Evolutionary conservation across 2,797 vertebrate species (phyloP).

Genomic region (Microctenopoma lineatum): DNA sequence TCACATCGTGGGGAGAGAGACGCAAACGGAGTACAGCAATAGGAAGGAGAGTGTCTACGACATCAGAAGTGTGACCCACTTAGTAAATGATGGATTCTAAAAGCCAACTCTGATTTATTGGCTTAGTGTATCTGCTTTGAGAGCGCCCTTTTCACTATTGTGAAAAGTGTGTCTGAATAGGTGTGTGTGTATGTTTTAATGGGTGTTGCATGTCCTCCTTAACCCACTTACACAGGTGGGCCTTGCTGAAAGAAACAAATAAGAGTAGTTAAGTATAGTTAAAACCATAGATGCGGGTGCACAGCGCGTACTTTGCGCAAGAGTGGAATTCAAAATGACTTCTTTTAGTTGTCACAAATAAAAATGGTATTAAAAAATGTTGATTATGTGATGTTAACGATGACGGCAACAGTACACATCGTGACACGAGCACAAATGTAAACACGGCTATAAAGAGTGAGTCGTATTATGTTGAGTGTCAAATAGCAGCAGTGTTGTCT

Average conservation of each 20-base stretch:
- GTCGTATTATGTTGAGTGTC: conserved; percentile 14
- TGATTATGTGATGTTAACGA: background rate
- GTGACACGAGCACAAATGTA: background rate
- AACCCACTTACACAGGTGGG: conserved; percentile 75
- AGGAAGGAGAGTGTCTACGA: conserved; percentile 51
- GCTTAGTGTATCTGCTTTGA: conserved; percentile 76
- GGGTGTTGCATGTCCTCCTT: conserved; percentile 60
- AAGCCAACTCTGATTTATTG: conserved; percentile 83
- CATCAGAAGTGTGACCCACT: conserved; percentile 84
- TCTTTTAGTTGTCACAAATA: background rate
- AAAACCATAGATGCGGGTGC: conserved; percentile 34
- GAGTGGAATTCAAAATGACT: background rate
- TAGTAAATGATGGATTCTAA: conserved; percentile 81
- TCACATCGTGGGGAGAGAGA: conserved; percentile 38
- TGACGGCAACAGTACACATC: background rate
- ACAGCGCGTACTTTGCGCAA: background rate
- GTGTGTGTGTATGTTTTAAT: conserved; percentile 34
- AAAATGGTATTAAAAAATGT: background rate
- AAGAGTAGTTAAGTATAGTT: conserved; percentile 53
- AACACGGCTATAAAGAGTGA: conserved; percentile 1
- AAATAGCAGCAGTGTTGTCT: conserved; percentile 9
- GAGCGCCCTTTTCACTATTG: conserved; percentile 74
- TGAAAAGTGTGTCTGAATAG: conserved; percentile 33
- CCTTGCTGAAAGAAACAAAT: conserved; percentile 41
- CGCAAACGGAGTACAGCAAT: conserved; percentile 20